A percentile compares a stretch with the other conserved stretches of the same genome.
phyloP scores from a whole-genome alignment of 2,113 vertebrate genomes.

The Campylomormyrus tamandua region DNA sequence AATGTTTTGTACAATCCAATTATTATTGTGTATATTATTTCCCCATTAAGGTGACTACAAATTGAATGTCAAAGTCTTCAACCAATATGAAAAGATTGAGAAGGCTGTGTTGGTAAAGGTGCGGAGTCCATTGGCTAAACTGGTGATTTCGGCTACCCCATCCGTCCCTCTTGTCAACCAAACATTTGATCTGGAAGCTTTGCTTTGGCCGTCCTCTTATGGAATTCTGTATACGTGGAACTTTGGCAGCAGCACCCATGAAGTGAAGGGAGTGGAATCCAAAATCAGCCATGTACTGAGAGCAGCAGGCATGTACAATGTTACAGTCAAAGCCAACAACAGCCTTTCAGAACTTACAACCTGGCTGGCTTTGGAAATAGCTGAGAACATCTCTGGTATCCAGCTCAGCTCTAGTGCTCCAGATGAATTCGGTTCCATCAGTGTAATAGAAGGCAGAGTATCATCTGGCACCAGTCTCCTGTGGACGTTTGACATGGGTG shows the following conservation, averaged over 20 bases:
- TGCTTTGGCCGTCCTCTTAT: constrained; percentile 36
- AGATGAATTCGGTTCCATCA: constrained; percentile 43
- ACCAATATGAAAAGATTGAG: constrained; percentile 38
- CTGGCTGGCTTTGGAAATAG: constrained; percentile 44
- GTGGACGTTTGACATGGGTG: constrained; percentile 65
- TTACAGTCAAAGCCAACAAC: constrained; percentile 57
- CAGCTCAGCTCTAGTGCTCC: constrained; percentile 39
- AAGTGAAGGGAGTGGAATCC: constrained; percentile 22
- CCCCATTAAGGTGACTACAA: constrained; percentile 50
- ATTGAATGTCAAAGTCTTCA: constrained; percentile 50
- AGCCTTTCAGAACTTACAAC: constrained; percentile 36
- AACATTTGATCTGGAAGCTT: constrained; percentile 45
- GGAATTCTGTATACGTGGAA: constrained; percentile 52
- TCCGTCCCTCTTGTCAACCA: constrained; percentile 34
- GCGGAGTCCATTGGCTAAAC: constrained; percentile 38
- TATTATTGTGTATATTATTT: constrained; percentile 3
- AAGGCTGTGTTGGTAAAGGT: constrained; percentile 37
- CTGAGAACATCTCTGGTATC: constrained; percentile 52
- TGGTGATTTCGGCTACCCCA: constrained; percentile 43
- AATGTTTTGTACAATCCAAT: background rate
- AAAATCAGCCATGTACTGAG: constrained; percentile 42
- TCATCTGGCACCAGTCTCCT: constrained; percentile 44
- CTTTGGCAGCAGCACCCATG: constrained; percentile 50
- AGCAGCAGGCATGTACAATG: constrained; percentile 49
- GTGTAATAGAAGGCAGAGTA: constrained; percentile 45